These are phyloP conservation scores for Octomys mimax DNA, from an alignment of 2,797 vertebrate genomes.

Conservation along the genomic window DNA sequence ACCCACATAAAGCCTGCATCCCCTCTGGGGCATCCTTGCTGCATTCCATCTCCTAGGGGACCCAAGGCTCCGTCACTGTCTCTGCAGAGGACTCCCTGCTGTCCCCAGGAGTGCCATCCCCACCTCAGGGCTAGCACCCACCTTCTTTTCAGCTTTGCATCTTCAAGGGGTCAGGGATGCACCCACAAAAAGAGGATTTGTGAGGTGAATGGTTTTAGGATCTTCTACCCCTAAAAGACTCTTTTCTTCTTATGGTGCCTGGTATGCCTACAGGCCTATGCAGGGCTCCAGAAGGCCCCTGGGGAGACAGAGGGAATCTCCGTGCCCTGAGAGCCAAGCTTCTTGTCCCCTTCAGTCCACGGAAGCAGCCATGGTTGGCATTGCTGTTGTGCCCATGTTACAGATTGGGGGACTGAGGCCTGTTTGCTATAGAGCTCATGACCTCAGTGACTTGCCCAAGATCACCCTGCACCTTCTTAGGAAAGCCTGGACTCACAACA, in stretches of 20 bases:
- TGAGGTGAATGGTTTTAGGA: background rate
- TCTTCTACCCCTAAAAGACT: background rate
- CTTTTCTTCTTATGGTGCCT: background rate
- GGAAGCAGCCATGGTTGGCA: background rate
- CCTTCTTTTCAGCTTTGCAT: background rate
- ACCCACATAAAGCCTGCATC: background rate
- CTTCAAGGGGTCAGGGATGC: background rate
- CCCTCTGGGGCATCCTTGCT: background rate
- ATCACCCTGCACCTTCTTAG: background rate
- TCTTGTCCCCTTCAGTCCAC: background rate
- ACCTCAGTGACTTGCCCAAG: background rate
- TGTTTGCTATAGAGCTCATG: background rate
- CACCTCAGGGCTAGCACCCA: background rate
- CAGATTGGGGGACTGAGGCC: conserved; percentile 16
- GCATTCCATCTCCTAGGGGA: background rate
- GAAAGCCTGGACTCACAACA: background rate
- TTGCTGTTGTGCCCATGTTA: background rate
- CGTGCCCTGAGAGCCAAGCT: too few species aligned
- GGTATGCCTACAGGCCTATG: background rate
- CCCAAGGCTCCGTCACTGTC: too few species aligned
- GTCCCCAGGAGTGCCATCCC: background rate
- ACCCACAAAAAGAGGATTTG: too few species aligned
- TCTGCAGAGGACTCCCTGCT: background rate
- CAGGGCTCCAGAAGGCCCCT: background rate
- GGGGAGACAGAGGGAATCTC: background rate